A percentile compares a stretch with the other conserved stretches of the same genome.
Evolutionary conservation across 2,888 invertebrate genomes (phyloP).

Genomic region (Enoplolaimus lenunculus): DNA sequence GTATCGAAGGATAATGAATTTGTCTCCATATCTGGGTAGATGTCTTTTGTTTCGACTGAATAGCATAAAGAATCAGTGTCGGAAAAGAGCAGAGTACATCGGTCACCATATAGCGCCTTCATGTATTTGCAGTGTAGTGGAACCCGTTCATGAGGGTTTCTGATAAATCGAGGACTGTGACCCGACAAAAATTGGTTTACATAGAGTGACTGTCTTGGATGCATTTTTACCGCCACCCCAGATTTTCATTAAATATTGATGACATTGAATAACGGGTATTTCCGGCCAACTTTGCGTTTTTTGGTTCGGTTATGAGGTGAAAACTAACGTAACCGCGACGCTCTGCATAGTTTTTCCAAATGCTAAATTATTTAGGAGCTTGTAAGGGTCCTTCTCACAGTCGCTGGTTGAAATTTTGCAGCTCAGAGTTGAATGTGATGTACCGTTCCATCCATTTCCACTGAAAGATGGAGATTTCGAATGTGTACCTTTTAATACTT

Average conservation of each 20-base stretch:
- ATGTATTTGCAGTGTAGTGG: neutral
- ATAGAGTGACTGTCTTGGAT: neutral
- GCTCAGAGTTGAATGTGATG: neutral
- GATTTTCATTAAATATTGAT: neutral
- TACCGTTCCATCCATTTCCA: neutral
- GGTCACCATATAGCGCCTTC: neutral
- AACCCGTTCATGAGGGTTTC: neutral
- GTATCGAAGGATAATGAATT: neutral
- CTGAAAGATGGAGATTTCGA: neutral
- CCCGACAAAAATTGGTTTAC: neutral
- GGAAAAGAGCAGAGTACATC: neutral
- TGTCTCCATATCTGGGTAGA: neutral
- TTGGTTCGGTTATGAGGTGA: no score
- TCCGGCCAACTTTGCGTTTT: neutral
- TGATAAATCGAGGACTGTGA: neutral
- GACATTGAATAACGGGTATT: neutral
- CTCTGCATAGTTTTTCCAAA: neutral
- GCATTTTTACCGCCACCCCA: neutral
- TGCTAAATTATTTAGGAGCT: neutral
- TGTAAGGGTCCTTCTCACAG: neutral
- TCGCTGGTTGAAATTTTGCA: neutral
- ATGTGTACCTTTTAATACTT: neutral
- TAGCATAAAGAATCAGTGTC: neutral
- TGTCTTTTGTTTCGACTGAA: neutral
- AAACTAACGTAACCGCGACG: no score